Percentiles rank a stretch among this genome's conserved stretches.
Evolutionary conservation across 2,113 vertebrate species (phyloP).

Genomic region (Tragelaphus strepsiceros): DNA sequence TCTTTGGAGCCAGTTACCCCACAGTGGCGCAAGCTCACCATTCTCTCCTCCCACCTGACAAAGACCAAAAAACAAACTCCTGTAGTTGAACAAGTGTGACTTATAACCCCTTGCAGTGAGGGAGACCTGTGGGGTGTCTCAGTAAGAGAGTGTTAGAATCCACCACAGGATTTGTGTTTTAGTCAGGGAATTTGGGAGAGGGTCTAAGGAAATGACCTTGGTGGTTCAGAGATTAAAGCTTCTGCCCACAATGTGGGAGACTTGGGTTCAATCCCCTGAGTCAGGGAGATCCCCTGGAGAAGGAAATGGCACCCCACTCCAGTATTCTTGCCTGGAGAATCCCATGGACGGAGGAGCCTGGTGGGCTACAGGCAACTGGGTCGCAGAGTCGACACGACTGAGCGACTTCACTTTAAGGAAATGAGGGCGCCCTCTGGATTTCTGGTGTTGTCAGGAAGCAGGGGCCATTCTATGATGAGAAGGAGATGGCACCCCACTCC

Average conservation of each 20-base stretch:
- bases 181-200: neutral
- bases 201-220: neutral
- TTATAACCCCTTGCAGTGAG: neutral
- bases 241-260: too few relatives aligned
- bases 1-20: neutral
- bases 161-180: neutral
- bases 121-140: neutral
- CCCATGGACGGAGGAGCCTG: too few relatives aligned
- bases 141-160: neutral
- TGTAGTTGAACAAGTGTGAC: neutral
- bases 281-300: too few relatives aligned
- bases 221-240: too few relatives aligned
- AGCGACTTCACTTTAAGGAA: neutral
- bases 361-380: too few relatives aligned
- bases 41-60: neutral
- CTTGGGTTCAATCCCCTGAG: too few relatives aligned
- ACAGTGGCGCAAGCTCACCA: neutral
- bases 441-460: neutral
- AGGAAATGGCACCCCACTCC: too few relatives aligned
- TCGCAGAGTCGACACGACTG: too few relatives aligned
- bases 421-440: neutral
- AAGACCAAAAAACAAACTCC: neutral
- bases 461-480: neutral
- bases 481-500: too few relatives aligned
- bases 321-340: too few relatives aligned